Base-by-base conservation (phyloP, 2,888 invertebrate species). In the Xestia ashworthii region DNA sequence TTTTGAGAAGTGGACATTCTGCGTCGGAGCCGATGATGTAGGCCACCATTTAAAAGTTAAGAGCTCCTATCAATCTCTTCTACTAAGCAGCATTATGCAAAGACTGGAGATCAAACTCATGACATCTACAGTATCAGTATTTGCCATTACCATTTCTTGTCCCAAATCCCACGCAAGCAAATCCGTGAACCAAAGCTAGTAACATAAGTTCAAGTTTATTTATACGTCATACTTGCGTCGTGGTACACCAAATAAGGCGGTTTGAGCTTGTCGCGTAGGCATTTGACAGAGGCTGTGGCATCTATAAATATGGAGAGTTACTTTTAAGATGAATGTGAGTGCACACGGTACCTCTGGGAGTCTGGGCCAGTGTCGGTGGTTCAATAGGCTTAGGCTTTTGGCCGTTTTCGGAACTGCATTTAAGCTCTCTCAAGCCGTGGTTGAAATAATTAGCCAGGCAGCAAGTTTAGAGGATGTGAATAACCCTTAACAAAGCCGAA, bases 281-380 rank as follows among this genome's bases (percentile, higher is more conserved):
- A 72, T 8, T 38, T 70, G 41, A 65, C 81, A 74, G 46, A 84
- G 58, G n/a, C 44, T 66, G 38, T 44, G 64, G 22, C 32, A 68
- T 53, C 71, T 74, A 71, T 80, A 71, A 80, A 82, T 72, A 85
- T 60, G 67, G 66, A n/a, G 12, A 14, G 19, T 75, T 44, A 73
- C 73, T 68, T 83, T 76, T 67, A 8, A 67, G 41, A 73, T 73
- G 66, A 83, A 83, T 81, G 82, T 85, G 81, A 71, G 46, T 83
- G 76, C 82, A 83, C 82, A 83, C 81, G 72, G 38, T 81, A 71
- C 74, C 12, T 84, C 60, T 50, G 32, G 16, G 5, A 70, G 9
- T 84, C 60, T 50, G 32, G 16, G 5, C 32, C 32, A 32, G 16
- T 44, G 1, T 14, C 14, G 9, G 2, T 16, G n/a, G 81, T 76